These are phyloP conservation scores for Pantherophis guttatus DNA, from an alignment of 2,113 vertebrate species.

Conservation along the genomic window DNA sequence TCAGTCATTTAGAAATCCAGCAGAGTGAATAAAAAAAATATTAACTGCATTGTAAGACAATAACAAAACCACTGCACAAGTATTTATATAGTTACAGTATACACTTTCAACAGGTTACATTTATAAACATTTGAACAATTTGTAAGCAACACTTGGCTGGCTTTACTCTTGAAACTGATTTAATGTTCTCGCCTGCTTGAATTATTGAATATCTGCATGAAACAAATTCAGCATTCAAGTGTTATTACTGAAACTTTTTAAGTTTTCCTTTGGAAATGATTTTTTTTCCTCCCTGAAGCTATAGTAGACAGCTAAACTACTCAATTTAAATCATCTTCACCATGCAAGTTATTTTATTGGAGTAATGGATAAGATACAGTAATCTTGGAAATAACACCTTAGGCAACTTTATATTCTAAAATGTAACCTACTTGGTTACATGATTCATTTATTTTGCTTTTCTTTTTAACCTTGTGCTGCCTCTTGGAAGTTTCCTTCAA, in stretches of 20 bases:
- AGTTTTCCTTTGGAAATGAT: neutral
- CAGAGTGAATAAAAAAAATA: neutral
- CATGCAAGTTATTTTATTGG: neutral
- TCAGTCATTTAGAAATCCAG: neutral
- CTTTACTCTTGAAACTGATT: neutral
- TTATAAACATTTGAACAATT: neutral
- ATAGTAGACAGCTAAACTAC: neutral
- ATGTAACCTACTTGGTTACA: conserved; percentile 27
- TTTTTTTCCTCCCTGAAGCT: neutral
- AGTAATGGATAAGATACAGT: neutral
- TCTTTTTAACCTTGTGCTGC: conserved; percentile 72
- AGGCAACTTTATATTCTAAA: conserved; percentile 38
- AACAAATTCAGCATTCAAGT: neutral
- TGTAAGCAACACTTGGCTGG: neutral
- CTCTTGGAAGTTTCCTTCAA: conserved; percentile 70
- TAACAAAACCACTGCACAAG: neutral
- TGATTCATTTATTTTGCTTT: conserved; percentile 60
- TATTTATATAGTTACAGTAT: neutral
- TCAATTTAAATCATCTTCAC: conserved; percentile 1
- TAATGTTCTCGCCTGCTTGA: neutral
- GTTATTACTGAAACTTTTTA: neutral
- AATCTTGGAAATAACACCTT: neutral
- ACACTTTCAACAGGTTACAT: neutral
- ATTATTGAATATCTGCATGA: neutral
- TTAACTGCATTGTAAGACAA: neutral